phyloP scores from a whole-genome alignment of 2,113 vertebrate genomes.

The Gobius niger region DNA sequence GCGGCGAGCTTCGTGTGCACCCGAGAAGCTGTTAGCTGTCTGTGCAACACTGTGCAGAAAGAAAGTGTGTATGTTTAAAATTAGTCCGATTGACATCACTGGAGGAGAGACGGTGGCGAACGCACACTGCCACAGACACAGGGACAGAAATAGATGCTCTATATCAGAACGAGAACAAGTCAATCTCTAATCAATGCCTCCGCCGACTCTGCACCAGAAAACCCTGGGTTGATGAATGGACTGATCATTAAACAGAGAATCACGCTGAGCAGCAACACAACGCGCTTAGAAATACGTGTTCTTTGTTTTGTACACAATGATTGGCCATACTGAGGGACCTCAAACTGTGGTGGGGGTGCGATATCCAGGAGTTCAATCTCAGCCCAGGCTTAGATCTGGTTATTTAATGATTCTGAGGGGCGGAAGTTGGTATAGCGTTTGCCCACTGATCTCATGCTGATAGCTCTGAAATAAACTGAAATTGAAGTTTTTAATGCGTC shows the following conservation, averaged over 20 bases:
- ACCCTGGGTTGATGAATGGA: slow-evolving; percentile 15
- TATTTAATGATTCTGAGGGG: no score
- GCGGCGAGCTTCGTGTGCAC: slow-evolving; percentile 20
- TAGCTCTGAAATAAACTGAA: no score
- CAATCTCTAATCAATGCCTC: slow-evolving; percentile 67
- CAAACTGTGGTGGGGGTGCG: background rate
- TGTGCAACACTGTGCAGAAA: slow-evolving; percentile 24
- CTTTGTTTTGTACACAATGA: background rate
- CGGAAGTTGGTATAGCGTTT: no score
- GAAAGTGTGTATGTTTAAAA: slow-evolving; percentile 47
- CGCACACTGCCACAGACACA: slow-evolving; percentile 3
- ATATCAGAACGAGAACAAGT: slow-evolving; percentile 70
- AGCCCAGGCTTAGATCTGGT: background rate
- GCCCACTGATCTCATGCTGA: no score
- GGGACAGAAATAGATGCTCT: slow-evolving; percentile 70
- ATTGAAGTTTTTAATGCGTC: no score
- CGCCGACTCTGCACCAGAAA: slow-evolving; percentile 39
- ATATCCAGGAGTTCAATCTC: no score
- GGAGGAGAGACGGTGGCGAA: slow-evolving; percentile 25
- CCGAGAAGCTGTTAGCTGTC: slow-evolving; percentile 9
- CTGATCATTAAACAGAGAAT: slow-evolving; percentile 8
- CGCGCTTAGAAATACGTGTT: background rate
- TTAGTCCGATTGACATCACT: slow-evolving; percentile 52
- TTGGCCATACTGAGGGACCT: background rate
- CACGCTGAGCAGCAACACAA: background rate